phyloP scores from a whole-genome alignment of 2,888 invertebrate genomes.

The Ernsta delagoae region DNA sequence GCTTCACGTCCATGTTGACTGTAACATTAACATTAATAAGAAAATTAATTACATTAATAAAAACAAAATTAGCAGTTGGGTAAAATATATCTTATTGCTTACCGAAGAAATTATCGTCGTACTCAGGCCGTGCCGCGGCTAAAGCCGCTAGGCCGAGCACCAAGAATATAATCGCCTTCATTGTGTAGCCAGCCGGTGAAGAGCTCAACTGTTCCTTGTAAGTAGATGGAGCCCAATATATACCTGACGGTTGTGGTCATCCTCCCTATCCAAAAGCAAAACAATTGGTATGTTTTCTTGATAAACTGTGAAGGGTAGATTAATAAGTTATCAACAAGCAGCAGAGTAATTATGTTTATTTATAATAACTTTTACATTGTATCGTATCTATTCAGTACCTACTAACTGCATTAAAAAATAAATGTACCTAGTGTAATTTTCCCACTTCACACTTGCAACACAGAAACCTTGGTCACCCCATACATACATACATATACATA shows the following conservation, averaged over 20 bases:
- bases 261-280: background rate
- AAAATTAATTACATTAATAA: no score
- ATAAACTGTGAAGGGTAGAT: slow-evolving; percentile 1
- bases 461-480: no score
- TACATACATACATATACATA: no score
- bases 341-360: background rate
- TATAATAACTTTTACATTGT: no score
- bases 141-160: slow-evolving; percentile 44
- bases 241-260: background rate
- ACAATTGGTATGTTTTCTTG: background rate
- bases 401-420: no score
- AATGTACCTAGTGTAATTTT: no score
- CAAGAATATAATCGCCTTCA: slow-evolving; percentile 44
- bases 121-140: slow-evolving; percentile 42
- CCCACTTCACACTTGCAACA: no score
- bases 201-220: slow-evolving; percentile 24
- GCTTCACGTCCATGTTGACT: slow-evolving; percentile 73
- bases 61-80: no score
- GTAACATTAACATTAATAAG: no score
- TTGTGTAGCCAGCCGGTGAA: slow-evolving; percentile 33
- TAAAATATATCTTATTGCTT: no score
- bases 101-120: slow-evolving; percentile 41
- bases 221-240: slow-evolving; percentile 38
- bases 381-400: no score
- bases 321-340: background rate